Conservation (phyloP, 2,113 vertebrate species). For the Peromyscus polionotus region DNA sequence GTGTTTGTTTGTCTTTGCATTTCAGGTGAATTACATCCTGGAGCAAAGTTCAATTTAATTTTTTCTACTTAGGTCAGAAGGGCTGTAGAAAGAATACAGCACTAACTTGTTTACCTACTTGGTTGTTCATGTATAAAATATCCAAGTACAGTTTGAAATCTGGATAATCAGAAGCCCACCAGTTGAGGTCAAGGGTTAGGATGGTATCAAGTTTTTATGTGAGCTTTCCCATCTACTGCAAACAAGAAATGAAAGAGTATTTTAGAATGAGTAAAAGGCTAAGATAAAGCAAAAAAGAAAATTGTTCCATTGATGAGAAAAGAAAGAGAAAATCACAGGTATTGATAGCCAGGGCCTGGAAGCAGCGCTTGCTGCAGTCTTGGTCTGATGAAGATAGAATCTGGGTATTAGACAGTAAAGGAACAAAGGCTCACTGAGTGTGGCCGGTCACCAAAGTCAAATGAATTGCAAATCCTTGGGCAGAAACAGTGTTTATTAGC, state of each 20-base stretch:
- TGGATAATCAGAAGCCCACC: neutral
- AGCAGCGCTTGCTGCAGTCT: neutral
- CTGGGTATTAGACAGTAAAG: neutral
- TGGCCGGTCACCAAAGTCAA: neutral
- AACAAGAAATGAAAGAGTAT: neutral
- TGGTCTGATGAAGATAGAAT: neutral
- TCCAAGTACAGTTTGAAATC: neutral
- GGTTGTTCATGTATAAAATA: neutral
- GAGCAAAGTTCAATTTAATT: neutral
- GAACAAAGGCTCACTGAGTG: neutral
- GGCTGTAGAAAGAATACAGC: neutral
- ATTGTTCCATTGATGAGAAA: neutral
- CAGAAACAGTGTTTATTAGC: neutral
- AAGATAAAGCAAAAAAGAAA: neutral
- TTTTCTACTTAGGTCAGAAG: neutral
- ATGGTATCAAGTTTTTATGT: neutral
- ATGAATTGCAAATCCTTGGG: neutral
- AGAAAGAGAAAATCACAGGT: neutral
- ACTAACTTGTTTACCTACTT: neutral
- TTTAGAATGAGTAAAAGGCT: neutral
- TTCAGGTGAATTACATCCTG: neutral
- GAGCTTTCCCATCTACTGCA: neutral
- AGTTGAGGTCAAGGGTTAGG: neutral
- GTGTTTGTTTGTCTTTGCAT: neutral
- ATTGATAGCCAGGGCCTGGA: neutral